phyloP scores from a whole-genome alignment of 2,797 vertebrate species.

The Centroberyx gerrardi region DNA sequence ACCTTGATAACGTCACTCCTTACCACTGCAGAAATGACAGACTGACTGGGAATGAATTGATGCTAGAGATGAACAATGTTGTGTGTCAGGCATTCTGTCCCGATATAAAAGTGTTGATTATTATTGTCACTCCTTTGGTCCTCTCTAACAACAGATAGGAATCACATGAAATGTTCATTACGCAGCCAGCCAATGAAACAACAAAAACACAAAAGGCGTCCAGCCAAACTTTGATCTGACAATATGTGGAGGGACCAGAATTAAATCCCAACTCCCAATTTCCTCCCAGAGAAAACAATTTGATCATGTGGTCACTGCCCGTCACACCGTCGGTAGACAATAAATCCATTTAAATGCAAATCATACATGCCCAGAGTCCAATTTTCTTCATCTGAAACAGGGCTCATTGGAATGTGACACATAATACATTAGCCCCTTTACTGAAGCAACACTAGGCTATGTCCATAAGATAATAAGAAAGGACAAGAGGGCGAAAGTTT shows the following conservation, averaged over 20 bases:
- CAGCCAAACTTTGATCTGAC: conserved; percentile 33
- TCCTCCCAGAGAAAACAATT: conserved; percentile 57
- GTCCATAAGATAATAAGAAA: background rate
- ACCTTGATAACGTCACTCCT: background rate
- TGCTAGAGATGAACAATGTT: background rate
- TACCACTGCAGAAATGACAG: background rate
- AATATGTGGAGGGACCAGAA: conserved; percentile 39
- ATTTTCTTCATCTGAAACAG: conserved; percentile 50
- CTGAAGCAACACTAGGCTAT: background rate
- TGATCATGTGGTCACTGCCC: conserved; percentile 67
- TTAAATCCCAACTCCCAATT: conserved; percentile 59
- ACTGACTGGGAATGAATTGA: conserved; percentile 6
- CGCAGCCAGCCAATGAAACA: conserved; percentile 17
- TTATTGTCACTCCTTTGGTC: conserved; percentile 29
- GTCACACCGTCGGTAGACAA: conserved; percentile 68
- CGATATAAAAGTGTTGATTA: conserved; percentile 17
- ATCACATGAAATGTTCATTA: conserved; percentile 50
- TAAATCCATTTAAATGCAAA: conserved; percentile 85
- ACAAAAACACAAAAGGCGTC: conserved; percentile 22
- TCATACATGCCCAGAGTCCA: conserved; percentile 64
- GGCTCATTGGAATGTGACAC: conserved; percentile 66
- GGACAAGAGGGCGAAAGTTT: background rate
- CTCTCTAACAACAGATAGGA: conserved; percentile 20
- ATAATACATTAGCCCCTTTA: conserved; percentile 15
- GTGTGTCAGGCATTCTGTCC: conserved; percentile 11